Evolutionary conservation across 2,888 invertebrate genomes (phyloP).

Genomic region (Sthenelais limicola): DNA sequence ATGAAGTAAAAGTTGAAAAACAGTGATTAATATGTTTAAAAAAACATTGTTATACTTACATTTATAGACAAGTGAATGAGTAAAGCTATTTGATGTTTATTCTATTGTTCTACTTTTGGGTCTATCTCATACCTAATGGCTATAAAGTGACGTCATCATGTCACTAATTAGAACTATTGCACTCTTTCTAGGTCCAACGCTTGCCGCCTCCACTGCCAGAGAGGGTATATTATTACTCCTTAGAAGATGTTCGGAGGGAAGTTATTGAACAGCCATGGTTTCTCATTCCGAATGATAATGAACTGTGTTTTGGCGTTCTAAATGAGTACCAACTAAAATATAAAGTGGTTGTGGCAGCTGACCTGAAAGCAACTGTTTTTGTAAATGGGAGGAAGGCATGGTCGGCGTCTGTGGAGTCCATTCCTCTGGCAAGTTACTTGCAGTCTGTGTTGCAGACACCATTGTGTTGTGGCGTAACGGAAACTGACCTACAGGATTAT

Average conservation of each 20-base stretch:
- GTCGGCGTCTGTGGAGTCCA: background rate
- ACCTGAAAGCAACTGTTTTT: background rate
- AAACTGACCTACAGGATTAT: background rate
- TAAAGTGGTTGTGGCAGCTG: background rate
- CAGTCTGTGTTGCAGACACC: too few species aligned
- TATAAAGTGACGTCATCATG: too few species aligned
- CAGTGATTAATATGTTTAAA: too few species aligned
- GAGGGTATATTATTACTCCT: background rate
- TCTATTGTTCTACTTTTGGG: too few species aligned
- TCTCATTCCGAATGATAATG: background rate
- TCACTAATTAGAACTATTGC: background rate
- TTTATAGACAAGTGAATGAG: too few species aligned
- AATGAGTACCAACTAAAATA: background rate
- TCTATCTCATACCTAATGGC: too few species aligned
- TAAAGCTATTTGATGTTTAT: too few species aligned
- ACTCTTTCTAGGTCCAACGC: background rate
- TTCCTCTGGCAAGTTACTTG: too few species aligned
- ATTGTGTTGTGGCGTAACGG: background rate
- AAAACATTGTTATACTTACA: too few species aligned
- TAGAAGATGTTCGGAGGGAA: background rate
- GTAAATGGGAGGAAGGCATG: background rate
- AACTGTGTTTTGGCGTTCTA: background rate
- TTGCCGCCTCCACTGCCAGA: background rate
- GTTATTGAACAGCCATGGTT: background rate
- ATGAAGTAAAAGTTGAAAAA: too few species aligned